Evolutionary conservation across 2,113 vertebrate species (phyloP), one percentile per base, ranked within the genome.

Genomic region (Syngnathus floridae): DNA sequence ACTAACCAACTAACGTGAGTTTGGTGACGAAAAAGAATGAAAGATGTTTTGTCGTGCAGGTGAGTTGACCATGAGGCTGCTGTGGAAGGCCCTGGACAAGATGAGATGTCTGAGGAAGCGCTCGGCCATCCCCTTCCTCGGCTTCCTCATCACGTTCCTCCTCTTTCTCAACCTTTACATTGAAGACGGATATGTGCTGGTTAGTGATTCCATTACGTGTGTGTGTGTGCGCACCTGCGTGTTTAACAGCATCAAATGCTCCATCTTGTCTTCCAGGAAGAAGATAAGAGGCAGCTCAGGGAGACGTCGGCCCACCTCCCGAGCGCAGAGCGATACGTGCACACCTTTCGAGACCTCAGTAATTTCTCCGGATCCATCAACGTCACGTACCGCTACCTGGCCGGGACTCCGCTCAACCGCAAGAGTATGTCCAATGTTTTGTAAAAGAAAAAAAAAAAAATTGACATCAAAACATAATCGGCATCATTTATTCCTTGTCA

Each of bases 81-180:
- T 86, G 83, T 91, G 91, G 90, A 95, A 94, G 89, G 90, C 91
- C 76, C 85, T 94, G 83, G 93, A 99, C 92, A 99, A 96, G 91
- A 98, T 98, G 96, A 93, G 97, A 92, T 98, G 94, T 90, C 89
- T 97, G 86, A 87, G 97, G 86, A 98, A 99, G 84, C 92, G 95
- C 76, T 95, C 94, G 71, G 90, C 93, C 35, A 94, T 96, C n/a
- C 96, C 96, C 0, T 93, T 98, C 83, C 90, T 99, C 45, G 96
- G 94, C 76, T 87, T 95, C 78, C 93, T 99, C 85, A 93, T 97
- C 62, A 91, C 95, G 85, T 95, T 93, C 71, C 92, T 99, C 77
- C 92, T 99, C 63, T 96, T 97, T 85, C 91, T 99, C 82, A 99
- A 98, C 75, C 92, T 99, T 67, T 99, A 96, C 86, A 96, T 98